Percentiles rank a stretch among this genome's conserved stretches.
Conservation (phyloP, 2,797 vertebrate genomes). For the Rousettus madagascariensis region DNA sequence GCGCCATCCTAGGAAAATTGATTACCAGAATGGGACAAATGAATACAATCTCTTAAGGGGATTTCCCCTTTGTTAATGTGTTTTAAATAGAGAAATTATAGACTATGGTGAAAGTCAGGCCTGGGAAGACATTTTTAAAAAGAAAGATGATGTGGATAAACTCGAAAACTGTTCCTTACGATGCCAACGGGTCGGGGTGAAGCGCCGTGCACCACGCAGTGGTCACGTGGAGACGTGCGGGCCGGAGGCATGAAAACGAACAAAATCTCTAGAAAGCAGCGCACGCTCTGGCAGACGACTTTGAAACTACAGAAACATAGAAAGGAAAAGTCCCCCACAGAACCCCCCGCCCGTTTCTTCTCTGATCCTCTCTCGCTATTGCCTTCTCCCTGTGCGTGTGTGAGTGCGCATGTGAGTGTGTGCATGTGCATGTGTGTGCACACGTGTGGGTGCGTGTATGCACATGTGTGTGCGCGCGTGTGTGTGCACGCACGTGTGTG, state of each 20-base stretch:
- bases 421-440: background rate
- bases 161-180: background rate
- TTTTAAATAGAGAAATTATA: background rate
- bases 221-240: background rate
- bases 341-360: no score
- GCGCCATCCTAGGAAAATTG: fast-evolving
- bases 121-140: background rate
- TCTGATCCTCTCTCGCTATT: no score
- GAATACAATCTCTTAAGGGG: background rate
- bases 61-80: background rate
- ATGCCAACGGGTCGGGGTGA: fast-evolving
- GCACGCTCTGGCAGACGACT: fast-evolving
- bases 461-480: fast-evolving
- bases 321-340: background rate
- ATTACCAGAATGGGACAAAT: background rate
- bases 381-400: no score
- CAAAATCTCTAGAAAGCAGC: fast-evolving
- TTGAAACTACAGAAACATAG: background rate
- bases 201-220: background rate
- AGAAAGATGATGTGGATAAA: background rate
- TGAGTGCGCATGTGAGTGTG: no score
- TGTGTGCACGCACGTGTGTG: background rate
- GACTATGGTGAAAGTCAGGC: background rate
- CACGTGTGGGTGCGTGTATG: fast-evolving
- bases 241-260: fast-evolving